A percentile compares a stretch with the other conserved stretches of the same genome.
phyloP scores from a whole-genome alignment of 2,113 vertebrate species.

The Psammodynastes pulverulentus region DNA sequence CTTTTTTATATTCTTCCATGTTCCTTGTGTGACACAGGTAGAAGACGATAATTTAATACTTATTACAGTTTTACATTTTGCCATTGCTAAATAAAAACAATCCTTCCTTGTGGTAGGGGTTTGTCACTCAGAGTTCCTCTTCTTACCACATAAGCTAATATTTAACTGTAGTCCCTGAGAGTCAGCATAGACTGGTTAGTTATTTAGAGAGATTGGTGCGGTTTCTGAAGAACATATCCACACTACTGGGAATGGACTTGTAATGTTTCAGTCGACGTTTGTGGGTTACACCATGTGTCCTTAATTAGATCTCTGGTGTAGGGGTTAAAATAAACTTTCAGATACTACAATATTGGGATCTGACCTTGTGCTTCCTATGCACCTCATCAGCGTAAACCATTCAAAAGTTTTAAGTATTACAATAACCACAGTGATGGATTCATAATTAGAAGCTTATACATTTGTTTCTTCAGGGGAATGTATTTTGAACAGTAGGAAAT shows the following conservation, averaged over 20 bases:
- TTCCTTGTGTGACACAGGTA: not conserved
- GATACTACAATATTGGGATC: not conserved
- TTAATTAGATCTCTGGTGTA: not conserved
- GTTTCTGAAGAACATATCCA: not conserved
- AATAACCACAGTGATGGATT: not conserved
- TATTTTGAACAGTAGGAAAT: not conserved
- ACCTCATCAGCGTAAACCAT: not conserved
- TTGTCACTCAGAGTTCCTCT: not conserved
- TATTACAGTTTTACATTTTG: not conserved
- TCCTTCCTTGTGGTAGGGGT: not conserved
- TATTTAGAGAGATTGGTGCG: conserved; percentile 11
- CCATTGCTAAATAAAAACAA: not conserved
- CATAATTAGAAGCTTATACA: accelerated
- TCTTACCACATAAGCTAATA: not conserved
- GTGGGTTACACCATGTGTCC: not conserved
- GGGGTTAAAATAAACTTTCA: not conserved
- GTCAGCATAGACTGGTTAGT: not conserved
- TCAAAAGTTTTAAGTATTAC: not conserved
- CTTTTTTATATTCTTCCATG: not conserved
- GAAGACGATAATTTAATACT: not conserved
- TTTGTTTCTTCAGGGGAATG: not conserved
- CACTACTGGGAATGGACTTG: not conserved
- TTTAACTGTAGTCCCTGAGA: not conserved
- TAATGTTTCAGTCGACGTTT: not conserved
- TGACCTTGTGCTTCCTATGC: not conserved